phyloP scores from a whole-genome alignment of 2,113 vertebrate genomes.

The Strix uralensis region DNA sequence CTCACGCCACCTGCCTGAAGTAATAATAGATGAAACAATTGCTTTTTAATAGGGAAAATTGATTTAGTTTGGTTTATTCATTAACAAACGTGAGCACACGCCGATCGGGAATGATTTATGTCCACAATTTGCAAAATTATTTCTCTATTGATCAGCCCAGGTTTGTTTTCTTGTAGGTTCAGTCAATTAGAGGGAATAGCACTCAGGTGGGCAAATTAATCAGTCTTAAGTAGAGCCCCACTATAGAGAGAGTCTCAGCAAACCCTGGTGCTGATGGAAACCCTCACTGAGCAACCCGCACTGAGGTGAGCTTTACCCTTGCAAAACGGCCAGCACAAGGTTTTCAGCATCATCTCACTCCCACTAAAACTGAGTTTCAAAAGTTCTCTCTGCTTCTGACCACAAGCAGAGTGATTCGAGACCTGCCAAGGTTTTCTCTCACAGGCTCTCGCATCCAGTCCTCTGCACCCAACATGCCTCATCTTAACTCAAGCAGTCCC shows the following conservation, averaged over 20 bases:
- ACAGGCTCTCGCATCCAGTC: not conserved
- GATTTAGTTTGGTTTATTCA: conserved; percentile 70
- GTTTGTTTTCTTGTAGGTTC: conserved; percentile 68
- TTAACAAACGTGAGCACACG: conserved; percentile 57
- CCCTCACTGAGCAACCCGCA: fast-evolving
- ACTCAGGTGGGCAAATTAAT: conserved; percentile 61
- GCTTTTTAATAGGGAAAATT: conserved; percentile 75
- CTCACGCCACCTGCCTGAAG: not conserved
- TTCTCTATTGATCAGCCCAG: conserved; percentile 72
- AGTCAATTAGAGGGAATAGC: conserved; percentile 69
- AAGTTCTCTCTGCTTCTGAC: not conserved
- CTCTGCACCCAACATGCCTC: not conserved
- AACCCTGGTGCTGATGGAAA: not conserved
- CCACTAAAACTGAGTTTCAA: not conserved
- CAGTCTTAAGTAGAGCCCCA: not conserved
- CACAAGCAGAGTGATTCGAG: fast-evolving
- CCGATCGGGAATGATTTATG: conserved; percentile 74
- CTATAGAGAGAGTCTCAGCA: not conserved
- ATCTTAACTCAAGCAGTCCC: no score
- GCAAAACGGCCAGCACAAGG: not conserved
- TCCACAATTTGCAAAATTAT: conserved; percentile 79
- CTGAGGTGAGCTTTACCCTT: not conserved
- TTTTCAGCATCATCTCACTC: not conserved
- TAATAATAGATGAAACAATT: conserved; percentile 62
- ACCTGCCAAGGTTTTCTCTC: not conserved